Evolutionary conservation across 1,140 invertebrate genomes (phyloP).

Genomic region (Calliphora vicina): DNA sequence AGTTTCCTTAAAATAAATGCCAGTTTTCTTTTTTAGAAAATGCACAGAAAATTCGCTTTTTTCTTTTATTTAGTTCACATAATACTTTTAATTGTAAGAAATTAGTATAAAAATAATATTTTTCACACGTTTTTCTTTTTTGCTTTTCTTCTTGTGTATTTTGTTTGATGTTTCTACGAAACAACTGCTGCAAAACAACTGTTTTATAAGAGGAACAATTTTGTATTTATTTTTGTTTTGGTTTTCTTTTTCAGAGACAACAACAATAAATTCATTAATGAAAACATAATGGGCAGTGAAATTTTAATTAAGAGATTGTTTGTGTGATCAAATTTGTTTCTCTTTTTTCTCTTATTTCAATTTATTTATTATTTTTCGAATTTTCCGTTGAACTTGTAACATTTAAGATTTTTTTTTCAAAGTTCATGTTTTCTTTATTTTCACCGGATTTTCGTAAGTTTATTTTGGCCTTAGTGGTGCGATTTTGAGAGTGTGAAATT

Average conservation of each 20-base stretch:
- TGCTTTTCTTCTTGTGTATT: neutral
- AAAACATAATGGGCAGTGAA: neutral
- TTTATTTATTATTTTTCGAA: neutral
- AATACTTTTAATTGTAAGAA: neutral
- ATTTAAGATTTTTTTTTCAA: neutral
- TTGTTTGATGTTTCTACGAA: neutral
- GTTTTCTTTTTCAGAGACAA: neutral
- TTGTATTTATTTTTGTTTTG: neutral
- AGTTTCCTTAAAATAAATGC: neutral
- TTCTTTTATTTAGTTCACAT: neutral
- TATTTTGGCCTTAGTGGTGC: neutral
- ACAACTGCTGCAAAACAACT: neutral
- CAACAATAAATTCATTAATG: neutral
- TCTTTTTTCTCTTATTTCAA: neutral
- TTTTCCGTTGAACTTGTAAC: constrained; percentile 29
- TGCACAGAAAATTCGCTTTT: neutral
- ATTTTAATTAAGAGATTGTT: neutral
- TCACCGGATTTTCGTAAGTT: neutral
- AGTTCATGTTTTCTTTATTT: neutral
- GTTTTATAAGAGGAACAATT: constrained; percentile 11
- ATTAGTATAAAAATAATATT: neutral
- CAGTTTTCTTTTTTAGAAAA: neutral
- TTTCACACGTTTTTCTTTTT: constrained; percentile 5
- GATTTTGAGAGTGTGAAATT: neutral
- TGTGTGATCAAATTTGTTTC: neutral